A percentile compares a stretch with the other conserved stretches of the same genome.
phyloP scores from a whole-genome alignment of 2,888 invertebrate species.

The Pachycephus smyrnensis region DNA sequence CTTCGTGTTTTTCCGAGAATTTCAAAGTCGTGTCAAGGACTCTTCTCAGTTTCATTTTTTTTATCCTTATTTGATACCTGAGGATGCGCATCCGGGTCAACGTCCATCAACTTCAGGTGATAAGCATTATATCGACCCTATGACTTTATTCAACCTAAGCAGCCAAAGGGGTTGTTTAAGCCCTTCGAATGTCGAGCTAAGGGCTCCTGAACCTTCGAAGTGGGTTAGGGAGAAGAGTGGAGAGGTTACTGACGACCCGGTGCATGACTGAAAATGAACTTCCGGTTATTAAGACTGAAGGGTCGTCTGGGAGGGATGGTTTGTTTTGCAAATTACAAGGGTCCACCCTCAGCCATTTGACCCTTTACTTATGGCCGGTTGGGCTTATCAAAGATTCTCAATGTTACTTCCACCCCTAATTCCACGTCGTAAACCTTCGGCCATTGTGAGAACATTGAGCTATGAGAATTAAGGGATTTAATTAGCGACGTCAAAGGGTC shows the following conservation, averaged over 20 bases:
- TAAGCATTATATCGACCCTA: neutral
- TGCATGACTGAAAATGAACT: conserved; percentile 6
- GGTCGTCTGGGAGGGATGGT: neutral
- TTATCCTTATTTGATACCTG: neutral
- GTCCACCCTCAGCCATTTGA: neutral
- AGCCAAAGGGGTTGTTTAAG: neutral
- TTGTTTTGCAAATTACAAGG: conserved; percentile 1
- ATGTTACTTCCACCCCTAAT: neutral
- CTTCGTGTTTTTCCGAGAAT: neutral
- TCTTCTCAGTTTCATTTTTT: neutral
- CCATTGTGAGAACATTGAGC: neutral
- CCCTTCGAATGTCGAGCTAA: neutral
- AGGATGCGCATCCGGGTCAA: neutral
- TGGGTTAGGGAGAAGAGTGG: neutral
- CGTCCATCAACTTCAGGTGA: neutral
- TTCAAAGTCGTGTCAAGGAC: neutral
- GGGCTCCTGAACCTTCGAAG: neutral
- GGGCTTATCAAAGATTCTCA: neutral
- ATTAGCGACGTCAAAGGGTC: neutral
- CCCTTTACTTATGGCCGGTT: neutral
- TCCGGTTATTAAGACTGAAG: neutral
- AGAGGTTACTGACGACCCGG: neutral
- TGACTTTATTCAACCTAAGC: neutral
- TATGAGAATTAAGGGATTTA: neutral
- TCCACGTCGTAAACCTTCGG: neutral